Evolutionary conservation across 2,888 invertebrate species (phyloP).

Genomic region (Euzetes globulus): DNA sequence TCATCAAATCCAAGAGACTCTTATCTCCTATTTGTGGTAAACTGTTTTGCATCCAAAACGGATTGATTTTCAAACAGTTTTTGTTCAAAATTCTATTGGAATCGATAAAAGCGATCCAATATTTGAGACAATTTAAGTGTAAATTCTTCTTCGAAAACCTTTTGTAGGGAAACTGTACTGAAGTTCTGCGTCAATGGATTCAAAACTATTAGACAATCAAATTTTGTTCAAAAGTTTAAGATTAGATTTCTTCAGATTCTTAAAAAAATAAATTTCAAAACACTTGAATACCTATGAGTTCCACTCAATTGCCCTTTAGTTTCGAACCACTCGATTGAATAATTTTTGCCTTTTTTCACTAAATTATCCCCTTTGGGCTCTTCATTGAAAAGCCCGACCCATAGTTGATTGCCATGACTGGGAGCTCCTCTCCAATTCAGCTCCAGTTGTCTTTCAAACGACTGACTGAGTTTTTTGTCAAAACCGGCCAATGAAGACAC

Average conservation of each 20-base stretch:
- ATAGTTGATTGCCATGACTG: background rate
- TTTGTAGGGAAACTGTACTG: constrained; percentile 17
- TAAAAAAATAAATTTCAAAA: background rate
- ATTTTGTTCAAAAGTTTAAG: background rate
- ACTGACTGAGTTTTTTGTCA: background rate
- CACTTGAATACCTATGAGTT: background rate
- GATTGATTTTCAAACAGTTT: constrained; percentile 37
- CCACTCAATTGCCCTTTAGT: background rate
- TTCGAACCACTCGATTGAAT: background rate
- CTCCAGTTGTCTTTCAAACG: constrained; percentile 18
- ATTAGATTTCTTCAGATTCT: background rate
- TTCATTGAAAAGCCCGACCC: constrained; percentile 27
- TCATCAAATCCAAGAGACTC: constrained; percentile 37
- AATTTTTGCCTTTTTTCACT: background rate
- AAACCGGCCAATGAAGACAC: constrained; percentile 30
- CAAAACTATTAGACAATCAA: background rate
- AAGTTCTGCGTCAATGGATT: background rate
- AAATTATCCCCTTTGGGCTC: background rate
- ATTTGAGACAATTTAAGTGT: constrained; percentile 21
- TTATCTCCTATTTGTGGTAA: constrained; percentile 31
- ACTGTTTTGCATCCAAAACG: constrained; percentile 40
- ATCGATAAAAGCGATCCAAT: constrained; percentile 31
- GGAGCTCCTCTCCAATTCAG: constrained; percentile 30
- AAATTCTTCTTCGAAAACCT: background rate
- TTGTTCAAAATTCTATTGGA: constrained; percentile 19